A percentile compares a stretch with the other conserved stretches of the same genome.
phyloP scores from a whole-genome alignment of 2,113 vertebrate genomes.

The Leucosticte australis region DNA sequence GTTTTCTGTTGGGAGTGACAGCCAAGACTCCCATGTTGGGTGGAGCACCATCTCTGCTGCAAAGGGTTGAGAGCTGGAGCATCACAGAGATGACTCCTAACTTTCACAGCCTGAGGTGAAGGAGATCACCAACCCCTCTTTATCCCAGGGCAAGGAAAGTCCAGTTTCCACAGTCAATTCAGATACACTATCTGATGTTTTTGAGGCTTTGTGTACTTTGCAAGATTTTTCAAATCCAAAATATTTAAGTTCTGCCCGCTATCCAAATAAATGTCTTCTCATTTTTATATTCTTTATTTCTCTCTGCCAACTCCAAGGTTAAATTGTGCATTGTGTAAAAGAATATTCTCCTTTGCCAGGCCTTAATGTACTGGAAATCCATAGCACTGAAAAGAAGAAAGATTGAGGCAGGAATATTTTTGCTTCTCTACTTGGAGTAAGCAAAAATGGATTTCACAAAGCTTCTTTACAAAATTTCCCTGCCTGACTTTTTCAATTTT shows the following conservation, averaged over 20 bases:
- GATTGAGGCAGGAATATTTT: background rate
- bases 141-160: background rate
- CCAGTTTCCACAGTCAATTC: background rate
- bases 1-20: fast-evolving
- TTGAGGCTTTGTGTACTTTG: background rate
- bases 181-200: background rate
- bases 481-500: background rate
- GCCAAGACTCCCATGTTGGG: background rate
- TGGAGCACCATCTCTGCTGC: background rate
- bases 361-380: background rate
- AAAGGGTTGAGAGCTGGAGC: background rate
- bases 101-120: background rate
- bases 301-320: background rate
- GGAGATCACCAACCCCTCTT: background rate
- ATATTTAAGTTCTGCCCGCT: background rate
- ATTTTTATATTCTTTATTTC: background rate
- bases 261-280: background rate
- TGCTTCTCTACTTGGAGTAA: background rate
- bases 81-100: background rate
- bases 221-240: background rate
- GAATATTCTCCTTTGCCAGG: background rate
- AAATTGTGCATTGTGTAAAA: background rate
- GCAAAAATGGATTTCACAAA: background rate
- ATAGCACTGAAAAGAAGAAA: background rate
- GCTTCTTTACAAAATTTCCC: background rate